Percentiles rank a stretch among this genome's conserved stretches.
These are phyloP conservation scores for Mythimna ferrago DNA, from an alignment of 2,888 invertebrate genomes.

Conservation along the genomic window DNA sequence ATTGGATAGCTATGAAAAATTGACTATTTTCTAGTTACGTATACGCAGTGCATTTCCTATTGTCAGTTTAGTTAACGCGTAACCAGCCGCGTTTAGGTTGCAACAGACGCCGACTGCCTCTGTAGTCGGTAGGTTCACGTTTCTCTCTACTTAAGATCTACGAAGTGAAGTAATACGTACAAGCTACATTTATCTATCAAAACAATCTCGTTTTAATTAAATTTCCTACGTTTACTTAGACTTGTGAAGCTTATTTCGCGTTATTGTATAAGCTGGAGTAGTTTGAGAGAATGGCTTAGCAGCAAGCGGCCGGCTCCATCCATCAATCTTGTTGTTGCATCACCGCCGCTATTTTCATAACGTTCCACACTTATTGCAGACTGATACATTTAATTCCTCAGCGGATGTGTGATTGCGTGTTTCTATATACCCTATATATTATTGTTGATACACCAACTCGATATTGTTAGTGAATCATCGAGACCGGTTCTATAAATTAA, in stretches of 20 bases:
- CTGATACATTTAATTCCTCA: slow-evolving; percentile 34
- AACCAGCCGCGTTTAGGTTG: slow-evolving; percentile 28
- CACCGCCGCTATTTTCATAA: slow-evolving; percentile 60
- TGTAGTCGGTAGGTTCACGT: slow-evolving; percentile 12
- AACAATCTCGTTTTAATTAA: slow-evolving; percentile 47
- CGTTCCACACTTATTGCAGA: slow-evolving; percentile 60
- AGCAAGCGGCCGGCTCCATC: slow-evolving; percentile 30
- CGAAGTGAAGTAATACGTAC: slow-evolving; percentile 30
- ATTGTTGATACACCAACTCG: slow-evolving; percentile 19
- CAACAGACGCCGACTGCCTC: slow-evolving; percentile 18
- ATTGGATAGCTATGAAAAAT: slow-evolving; percentile 46
- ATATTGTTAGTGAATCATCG: slow-evolving; percentile 42
- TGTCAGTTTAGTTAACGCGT: slow-evolving; percentile 29
- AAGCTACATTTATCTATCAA: slow-evolving; percentile 19
- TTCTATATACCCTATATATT: slow-evolving; percentile 25
- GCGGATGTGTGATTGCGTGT: slow-evolving; percentile 45
- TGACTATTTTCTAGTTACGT: slow-evolving; percentile 50
- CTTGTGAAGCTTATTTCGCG: slow-evolving; percentile 26
- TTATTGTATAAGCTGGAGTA: slow-evolving; percentile 49
- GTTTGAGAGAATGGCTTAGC: slow-evolving; percentile 53
- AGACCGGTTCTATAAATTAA: slow-evolving; percentile 39
- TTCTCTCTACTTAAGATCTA: slow-evolving; percentile 23
- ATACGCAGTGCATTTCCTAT: slow-evolving; percentile 38
- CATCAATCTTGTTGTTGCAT: slow-evolving; percentile 41
- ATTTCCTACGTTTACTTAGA: slow-evolving; percentile 23